Evolutionary conservation across 2,888 invertebrate genomes (phyloP), one percentile per base, ranked within the genome.

Genomic region (Oscheius sp.): DNA sequence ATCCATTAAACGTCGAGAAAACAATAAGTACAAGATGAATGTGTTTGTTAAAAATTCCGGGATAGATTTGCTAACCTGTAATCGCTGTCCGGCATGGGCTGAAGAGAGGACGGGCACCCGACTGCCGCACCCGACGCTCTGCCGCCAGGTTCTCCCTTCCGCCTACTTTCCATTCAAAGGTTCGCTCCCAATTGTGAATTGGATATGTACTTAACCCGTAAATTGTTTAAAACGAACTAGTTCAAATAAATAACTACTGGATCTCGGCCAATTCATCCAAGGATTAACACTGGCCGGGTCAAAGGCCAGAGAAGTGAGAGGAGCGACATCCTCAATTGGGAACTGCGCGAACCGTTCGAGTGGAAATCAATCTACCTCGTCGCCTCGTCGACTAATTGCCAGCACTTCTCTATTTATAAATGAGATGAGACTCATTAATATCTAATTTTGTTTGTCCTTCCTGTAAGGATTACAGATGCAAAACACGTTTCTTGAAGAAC

Each of bases 281-380:
- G 3, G 25, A 48, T 48, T 12, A 27, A 52, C 42, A 52, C 23
- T 27, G 52, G 27, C 25, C 15, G 29, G 52, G 29, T 25, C 29
- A n/a, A 42, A 52, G n/a, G 48, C 48, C 17, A n/a, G 17, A 8
- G 48, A n/a, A 23, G 6, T 23, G 12, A 17, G 55, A 34, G 33
- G 34, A 55, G 34, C 34, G 55, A 20, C 55, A 55, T 33, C 34
- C 55, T 20, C 25, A 33, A 34, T 34, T 33, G 55, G 17, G 34
- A 55, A 55, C 55, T 27, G 29, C 61, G 61, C 61, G 61, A 61
- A 61, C 61, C 61, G 61, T 61, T 61, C 45, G 61, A 61, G 61
- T 61, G 61, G 61, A 61, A 61, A 61, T 61, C 61, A 61, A 61
- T 61, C 61, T 45, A 61, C 45, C 39, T 61, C 61, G 55, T 12